Percentiles rank a stretch among this genome's conserved stretches.
Evolutionary conservation across 2,113 vertebrate species (phyloP).

Genomic region (Dipodomys stephensi): DNA sequence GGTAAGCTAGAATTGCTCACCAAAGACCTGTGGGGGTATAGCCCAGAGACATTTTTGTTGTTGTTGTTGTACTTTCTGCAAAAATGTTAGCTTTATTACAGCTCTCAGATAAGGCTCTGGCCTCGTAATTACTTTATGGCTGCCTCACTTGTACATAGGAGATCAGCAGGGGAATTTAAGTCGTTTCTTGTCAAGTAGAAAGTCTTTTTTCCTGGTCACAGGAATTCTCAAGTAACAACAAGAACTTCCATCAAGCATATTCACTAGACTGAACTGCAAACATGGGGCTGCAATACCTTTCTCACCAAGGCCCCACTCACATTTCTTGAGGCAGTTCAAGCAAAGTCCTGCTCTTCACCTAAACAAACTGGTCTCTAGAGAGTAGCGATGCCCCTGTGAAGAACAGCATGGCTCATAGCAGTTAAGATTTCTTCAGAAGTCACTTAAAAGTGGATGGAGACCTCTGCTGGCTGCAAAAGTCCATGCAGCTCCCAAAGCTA

Average conservation of each 20-base stretch:
- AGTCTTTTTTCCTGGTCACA: not conserved
- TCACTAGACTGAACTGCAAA: not conserved
- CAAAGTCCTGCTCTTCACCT: not conserved
- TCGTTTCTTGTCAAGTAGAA: not conserved
- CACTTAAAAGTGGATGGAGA: constrained; percentile 81
- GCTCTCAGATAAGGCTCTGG: not conserved
- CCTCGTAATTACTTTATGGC: not conserved
- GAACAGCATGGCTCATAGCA: not conserved
- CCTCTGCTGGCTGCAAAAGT: constrained; percentile 81
- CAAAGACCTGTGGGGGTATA: not conserved
- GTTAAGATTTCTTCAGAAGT: constrained; percentile 16
- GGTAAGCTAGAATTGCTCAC: fast-evolving
- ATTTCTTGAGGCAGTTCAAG: no score
- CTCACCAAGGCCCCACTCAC: not conserved
- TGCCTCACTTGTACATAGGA: not conserved
- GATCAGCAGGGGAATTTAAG: not conserved
- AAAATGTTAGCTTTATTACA: not conserved
- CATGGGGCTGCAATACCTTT: not conserved
- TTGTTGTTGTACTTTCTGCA: not conserved
- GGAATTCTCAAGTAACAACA: not conserved
- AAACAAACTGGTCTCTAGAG: not conserved
- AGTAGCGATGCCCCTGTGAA: not conserved
- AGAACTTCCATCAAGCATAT: fast-evolving
- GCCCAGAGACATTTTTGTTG: not conserved
- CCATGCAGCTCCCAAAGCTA: constrained; percentile 16